Conservation (phyloP, 1,140 invertebrate species). For the Calycopis cecrops region DNA sequence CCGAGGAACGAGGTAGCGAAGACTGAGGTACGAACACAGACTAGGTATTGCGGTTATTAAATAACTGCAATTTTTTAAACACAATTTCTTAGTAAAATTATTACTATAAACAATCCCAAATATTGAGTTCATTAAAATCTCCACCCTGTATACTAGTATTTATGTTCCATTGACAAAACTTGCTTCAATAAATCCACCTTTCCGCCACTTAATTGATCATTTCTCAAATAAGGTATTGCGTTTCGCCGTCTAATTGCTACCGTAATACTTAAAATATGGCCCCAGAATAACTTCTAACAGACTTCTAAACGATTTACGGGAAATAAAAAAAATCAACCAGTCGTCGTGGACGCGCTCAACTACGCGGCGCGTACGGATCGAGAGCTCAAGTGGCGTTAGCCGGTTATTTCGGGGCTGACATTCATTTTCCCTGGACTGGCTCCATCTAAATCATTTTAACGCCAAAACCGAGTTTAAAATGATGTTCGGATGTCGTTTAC, state of each 20-base stretch:
- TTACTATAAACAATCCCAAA: too few relatives aligned
- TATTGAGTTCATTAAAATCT: constrained; percentile 7
- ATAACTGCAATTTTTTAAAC: too few relatives aligned
- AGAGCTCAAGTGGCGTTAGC: constrained; percentile 30
- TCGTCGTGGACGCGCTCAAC: not conserved
- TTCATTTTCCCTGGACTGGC: constrained; percentile 46
- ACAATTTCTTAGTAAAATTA: too few relatives aligned
- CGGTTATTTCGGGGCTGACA: constrained; percentile 40
- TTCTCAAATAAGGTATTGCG: constrained; percentile 27
- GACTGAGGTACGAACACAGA: too few relatives aligned
- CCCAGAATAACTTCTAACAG: constrained; percentile 32
- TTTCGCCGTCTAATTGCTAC: constrained; percentile 47
- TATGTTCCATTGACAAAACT: not conserved
- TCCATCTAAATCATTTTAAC: constrained; percentile 57
- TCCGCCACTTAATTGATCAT: constrained; percentile 30
- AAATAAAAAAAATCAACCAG: constrained; percentile 25
- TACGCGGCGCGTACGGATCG: not conserved
- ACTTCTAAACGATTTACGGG: constrained; percentile 38
- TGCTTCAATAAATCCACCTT: constrained; percentile 12
- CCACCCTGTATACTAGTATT: not conserved
- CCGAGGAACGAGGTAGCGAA: too few relatives aligned
- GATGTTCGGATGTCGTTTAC: constrained; percentile 28
- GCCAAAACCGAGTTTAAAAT: constrained; percentile 50
- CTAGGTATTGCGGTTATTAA: too few relatives aligned
- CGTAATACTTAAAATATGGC: constrained; percentile 28